Conservation (phyloP, 2,888 invertebrate genomes). For the Microctonus hyperodae region DNA sequence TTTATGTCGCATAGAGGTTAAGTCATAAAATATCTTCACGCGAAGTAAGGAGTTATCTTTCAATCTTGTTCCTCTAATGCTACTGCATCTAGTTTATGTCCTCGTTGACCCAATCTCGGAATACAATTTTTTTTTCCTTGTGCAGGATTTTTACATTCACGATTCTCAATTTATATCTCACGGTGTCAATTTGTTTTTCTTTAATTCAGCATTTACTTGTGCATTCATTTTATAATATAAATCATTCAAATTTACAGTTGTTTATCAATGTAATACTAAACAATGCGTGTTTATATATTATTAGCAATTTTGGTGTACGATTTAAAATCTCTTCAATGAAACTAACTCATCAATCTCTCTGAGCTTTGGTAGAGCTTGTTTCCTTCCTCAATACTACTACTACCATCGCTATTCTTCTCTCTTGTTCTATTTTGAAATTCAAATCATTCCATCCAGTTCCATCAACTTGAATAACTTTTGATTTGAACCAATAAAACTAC, state of each 20-base stretch:
- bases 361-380: background rate
- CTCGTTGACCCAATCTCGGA: background rate
- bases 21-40: slow-evolving; percentile 52
- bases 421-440: slow-evolving; percentile 3
- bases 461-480: background rate
- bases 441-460: background rate
- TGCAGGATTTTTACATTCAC: background rate
- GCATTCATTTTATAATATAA: background rate
- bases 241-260: background rate
- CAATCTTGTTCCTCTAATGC: slow-evolving; percentile 30
- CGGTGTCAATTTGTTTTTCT: slow-evolving; percentile 14
- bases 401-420: background rate
- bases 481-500: background rate
- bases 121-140: background rate
- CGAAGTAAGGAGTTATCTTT: slow-evolving; percentile 35
- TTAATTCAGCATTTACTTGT: background rate
- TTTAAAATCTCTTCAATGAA: slow-evolving; percentile 1
- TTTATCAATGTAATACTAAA: background rate
- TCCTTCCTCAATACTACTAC: background rate
- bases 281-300: background rate
- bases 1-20: slow-evolving; percentile 39
- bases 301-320: background rate
- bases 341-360: slow-evolving; percentile 1
- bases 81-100: slow-evolving; percentile 11
- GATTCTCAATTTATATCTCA: background rate